Percentiles rank a stretch among this genome's conserved stretches.
Evolutionary conservation across 2,113 vertebrate genomes (phyloP).

Genomic region (Antennarius striatus): DNA sequence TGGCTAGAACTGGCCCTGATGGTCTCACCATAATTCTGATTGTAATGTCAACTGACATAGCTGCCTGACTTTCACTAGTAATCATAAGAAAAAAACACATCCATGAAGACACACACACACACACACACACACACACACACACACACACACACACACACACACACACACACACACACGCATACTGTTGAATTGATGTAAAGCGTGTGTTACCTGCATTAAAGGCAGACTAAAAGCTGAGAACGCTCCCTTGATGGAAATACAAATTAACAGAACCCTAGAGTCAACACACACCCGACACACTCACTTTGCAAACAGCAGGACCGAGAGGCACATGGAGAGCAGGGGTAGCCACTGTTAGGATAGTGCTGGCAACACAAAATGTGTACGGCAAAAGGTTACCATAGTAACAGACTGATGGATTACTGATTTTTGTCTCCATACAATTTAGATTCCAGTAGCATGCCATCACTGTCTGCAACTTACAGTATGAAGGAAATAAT

Average conservation of each 20-base stretch:
- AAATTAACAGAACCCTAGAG: conserved; percentile 53
- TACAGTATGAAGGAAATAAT: conserved; percentile 1
- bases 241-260: conserved; percentile 42
- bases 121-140: neutral
- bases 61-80: conserved; percentile 10
- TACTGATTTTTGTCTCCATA: conserved; percentile 33
- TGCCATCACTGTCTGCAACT: conserved; percentile 13
- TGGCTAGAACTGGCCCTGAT: conserved; percentile 20
- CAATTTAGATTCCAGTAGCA: conserved; percentile 46
- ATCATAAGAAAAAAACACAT: conserved; percentile 22
- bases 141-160: conserved; percentile 2
- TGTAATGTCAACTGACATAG: conserved; percentile 41
- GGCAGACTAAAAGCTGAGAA: conserved; percentile 31
- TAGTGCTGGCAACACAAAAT: conserved; percentile 62
- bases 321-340: conserved; percentile 49
- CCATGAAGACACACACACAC: conserved; percentile 10
- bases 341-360: conserved; percentile 54
- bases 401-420: conserved; percentile 71
- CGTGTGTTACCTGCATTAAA: conserved; percentile 51
- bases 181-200: conserved; percentile 11
- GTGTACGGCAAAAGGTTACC: conserved; percentile 69
- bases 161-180: neutral
- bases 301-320: conserved; percentile 20
- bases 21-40: conserved; percentile 48
- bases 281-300: conserved; percentile 34